Conservation (phyloP, 2,113 vertebrate species). For the Oxyura jamaicensis region DNA sequence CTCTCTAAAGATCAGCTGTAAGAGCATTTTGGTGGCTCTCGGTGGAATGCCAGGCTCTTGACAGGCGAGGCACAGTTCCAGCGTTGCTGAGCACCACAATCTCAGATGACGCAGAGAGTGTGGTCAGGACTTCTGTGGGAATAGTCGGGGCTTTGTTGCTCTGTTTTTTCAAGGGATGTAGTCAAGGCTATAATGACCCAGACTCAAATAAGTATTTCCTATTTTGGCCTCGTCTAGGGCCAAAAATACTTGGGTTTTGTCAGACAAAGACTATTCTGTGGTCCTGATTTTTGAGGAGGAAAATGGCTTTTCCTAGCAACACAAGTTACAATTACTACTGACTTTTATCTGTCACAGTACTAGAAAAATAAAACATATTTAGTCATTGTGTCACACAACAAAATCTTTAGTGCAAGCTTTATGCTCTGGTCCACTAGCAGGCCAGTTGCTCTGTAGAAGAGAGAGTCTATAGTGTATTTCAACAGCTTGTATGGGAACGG, state of each 20-base stretch:
- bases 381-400: not conserved
- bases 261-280: not conserved
- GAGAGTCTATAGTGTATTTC: not conserved
- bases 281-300: not conserved
- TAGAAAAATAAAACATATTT: not conserved
- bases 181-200: not conserved
- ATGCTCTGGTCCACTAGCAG: not conserved
- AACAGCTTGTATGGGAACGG: not conserved
- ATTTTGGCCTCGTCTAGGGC: not conserved
- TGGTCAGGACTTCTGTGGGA: constrained; percentile 48
- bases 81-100: constrained; percentile 47
- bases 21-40: not conserved
- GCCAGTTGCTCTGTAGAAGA: not conserved
- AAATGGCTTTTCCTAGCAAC: constrained; percentile 31
- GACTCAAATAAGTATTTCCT: constrained; percentile 40
- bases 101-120: constrained; percentile 18
- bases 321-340: not conserved
- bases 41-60: not conserved
- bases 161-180: constrained; percentile 38
- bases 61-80: constrained; percentile 27
- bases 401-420: not conserved
- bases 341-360: not conserved
- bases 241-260: constrained; percentile 11
- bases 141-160: constrained; percentile 22
- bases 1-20: not conserved